A percentile compares a stretch with the other conserved stretches of the same genome.
These are phyloP conservation scores for Rousettus leschenaultii DNA, from an alignment of 2,113 vertebrate genomes.

Conservation along the genomic window DNA sequence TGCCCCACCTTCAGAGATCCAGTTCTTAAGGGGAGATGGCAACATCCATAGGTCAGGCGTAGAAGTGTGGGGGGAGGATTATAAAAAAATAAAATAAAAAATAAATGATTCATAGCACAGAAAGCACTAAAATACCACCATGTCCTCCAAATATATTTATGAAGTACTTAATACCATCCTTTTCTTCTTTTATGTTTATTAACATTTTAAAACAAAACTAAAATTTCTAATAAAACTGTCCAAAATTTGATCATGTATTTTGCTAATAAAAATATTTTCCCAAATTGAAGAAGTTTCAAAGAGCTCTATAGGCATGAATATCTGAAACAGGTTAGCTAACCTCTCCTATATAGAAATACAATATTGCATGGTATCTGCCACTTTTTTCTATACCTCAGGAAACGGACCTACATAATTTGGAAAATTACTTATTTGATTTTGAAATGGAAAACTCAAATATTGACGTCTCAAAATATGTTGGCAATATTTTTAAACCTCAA, in stretches of 20 bases:
- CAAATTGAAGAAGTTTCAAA: not conserved
- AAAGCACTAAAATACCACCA: not conserved
- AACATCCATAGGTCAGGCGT: too few relatives aligned
- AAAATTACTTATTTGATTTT: not conserved
- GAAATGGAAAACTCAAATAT: conserved; percentile 28
- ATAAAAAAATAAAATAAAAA: too few relatives aligned
- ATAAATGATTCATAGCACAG: not conserved
- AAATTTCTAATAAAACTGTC: conserved; percentile 16
- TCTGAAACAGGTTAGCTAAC: not conserved
- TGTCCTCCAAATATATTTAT: not conserved
- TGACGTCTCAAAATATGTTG: conserved; percentile 2
- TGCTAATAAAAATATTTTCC: not conserved
- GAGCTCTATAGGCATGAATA: not conserved
- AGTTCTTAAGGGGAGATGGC: too few relatives aligned
- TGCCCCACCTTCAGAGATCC: too few relatives aligned
- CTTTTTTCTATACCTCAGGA: not conserved
- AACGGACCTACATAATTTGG: not conserved
- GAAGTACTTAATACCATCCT: not conserved
- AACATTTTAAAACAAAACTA: conserved; percentile 1
- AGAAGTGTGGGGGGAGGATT: too few relatives aligned
- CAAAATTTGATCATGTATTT: not conserved
- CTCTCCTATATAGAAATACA: not conserved
- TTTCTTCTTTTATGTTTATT: not conserved
- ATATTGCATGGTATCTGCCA: not conserved
- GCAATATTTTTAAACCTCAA: conserved; percentile 11